These are phyloP conservation scores for Xanthorhoe designata DNA, from an alignment of 2,888 invertebrate genomes.

Conservation along the genomic window DNA sequence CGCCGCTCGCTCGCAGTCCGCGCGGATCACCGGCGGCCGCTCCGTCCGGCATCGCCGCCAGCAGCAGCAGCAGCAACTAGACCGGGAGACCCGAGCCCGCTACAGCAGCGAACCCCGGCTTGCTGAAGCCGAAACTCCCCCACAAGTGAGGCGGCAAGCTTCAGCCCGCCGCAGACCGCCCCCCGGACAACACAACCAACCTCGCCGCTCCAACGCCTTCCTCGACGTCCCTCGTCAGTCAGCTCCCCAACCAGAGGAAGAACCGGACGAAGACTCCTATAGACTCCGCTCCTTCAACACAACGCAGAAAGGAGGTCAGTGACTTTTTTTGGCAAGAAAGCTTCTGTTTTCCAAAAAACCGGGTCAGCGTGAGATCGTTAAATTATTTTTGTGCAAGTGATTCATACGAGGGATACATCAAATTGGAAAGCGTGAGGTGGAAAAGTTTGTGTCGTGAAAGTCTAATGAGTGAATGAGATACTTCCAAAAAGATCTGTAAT, in stretches of 20 bases:
- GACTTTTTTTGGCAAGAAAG: slow-evolving; percentile 71
- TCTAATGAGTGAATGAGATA: background rate
- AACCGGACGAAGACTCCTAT: slow-evolving; percentile 94
- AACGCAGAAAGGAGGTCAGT: slow-evolving; percentile 94
- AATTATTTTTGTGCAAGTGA: slow-evolving; percentile 65
- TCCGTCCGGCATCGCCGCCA: slow-evolving; percentile 80
- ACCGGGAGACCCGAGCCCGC: slow-evolving; percentile 83
- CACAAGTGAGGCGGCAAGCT: slow-evolving; percentile 87
- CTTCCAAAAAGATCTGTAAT: background rate
- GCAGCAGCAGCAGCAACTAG: slow-evolving; percentile 78
- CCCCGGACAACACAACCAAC: slow-evolving; percentile 74
- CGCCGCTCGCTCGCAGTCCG: slow-evolving; percentile 91
- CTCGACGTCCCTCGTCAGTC: slow-evolving; percentile 87
- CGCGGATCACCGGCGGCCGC: slow-evolving; percentile 88
- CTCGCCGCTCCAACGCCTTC: slow-evolving; percentile 89
- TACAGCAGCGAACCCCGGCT: slow-evolving; percentile 89
- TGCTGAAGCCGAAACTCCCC: slow-evolving; percentile 88
- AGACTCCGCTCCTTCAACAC: slow-evolving; percentile 96
- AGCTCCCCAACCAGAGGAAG: slow-evolving; percentile 72
- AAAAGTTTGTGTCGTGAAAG: slow-evolving; percentile 19
- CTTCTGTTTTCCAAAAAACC: slow-evolving; percentile 50
- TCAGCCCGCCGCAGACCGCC: slow-evolving; percentile 85
- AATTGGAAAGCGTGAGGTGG: slow-evolving; percentile 66
- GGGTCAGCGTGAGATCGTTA: slow-evolving; percentile 64
- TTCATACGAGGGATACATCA: slow-evolving; percentile 76